Conservation (phyloP, 2,797 vertebrate species). For the Podargus strigoides region DNA sequence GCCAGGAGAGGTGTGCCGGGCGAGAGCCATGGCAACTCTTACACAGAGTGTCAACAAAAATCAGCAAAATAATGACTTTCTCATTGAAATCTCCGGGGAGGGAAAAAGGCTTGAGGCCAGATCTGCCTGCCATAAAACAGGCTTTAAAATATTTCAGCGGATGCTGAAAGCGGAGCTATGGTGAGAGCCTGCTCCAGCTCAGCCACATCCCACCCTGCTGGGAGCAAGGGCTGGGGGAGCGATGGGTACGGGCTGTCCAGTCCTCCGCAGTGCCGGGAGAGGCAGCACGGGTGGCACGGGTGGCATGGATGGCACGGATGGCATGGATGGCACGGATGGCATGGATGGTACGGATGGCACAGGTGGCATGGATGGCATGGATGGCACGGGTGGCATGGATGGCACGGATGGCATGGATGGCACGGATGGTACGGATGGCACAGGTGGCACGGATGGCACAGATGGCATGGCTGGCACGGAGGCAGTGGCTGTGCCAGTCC, state of each 20-base stretch:
- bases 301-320: no score
- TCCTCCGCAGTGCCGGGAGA: background rate
- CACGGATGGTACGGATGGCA: no score
- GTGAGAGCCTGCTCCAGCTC: background rate
- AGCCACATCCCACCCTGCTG: background rate
- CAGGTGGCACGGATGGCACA: no score
- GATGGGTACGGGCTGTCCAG: background rate
- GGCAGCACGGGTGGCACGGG: no score
- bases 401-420: background rate
- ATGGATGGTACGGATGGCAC: no score
- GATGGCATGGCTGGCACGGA: no score
- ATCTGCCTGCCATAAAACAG: background rate
- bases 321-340: no score
- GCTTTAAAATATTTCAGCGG: background rate
- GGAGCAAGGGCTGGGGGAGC: background rate
- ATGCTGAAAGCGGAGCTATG: background rate
- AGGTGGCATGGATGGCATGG: no score
- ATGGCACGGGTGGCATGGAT: no score
- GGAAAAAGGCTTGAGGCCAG: background rate
- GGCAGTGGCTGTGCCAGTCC: background rate
- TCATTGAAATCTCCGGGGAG: background rate
- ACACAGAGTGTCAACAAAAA: conserved; percentile 8
- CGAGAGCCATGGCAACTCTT: background rate
- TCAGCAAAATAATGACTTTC: background rate
- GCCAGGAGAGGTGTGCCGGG: background rate